Evolutionary conservation across 2,888 invertebrate species (phyloP).

Genomic region (Eupithecia exiguata): DNA sequence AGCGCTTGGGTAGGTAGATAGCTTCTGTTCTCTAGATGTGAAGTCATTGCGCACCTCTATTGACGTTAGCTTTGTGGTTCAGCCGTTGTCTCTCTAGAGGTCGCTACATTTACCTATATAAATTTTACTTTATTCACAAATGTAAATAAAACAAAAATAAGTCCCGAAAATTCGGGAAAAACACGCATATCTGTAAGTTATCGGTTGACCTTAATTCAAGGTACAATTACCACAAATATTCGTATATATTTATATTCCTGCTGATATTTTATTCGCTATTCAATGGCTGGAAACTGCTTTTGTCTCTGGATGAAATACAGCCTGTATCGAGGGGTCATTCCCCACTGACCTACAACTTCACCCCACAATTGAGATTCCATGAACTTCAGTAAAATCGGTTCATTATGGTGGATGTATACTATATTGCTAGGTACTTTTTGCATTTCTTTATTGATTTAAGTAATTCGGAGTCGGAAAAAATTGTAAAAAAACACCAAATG

Average conservation of each 20-base stretch:
- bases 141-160: slow-evolving; percentile 1
- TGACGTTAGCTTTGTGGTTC: no score
- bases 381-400: neutral
- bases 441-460: neutral
- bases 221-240: slow-evolving; percentile 44
- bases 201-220: slow-evolving; percentile 42
- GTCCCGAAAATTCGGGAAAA: slow-evolving; percentile 14
- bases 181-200: slow-evolving; percentile 33
- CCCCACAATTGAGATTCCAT: neutral
- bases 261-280: slow-evolving; percentile 51
- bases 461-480: neutral
- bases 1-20: no score
- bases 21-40: no score
- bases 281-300: slow-evolving; percentile 47
- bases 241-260: slow-evolving; percentile 42
- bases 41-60: no score
- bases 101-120: no score
- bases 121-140: neutral
- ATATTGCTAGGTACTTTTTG: neutral
- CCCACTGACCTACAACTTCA: neutral
- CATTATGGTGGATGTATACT: neutral
- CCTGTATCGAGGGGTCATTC: slow-evolving; percentile 35
- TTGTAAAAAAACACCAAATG: neutral
- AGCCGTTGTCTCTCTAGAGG: no score
- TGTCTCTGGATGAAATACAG: slow-evolving; percentile 55